A percentile compares a stretch with the other conserved stretches of the same genome.
Conservation (phyloP, 1,140 invertebrate genomes). For the Coelopa frigida region DNA sequence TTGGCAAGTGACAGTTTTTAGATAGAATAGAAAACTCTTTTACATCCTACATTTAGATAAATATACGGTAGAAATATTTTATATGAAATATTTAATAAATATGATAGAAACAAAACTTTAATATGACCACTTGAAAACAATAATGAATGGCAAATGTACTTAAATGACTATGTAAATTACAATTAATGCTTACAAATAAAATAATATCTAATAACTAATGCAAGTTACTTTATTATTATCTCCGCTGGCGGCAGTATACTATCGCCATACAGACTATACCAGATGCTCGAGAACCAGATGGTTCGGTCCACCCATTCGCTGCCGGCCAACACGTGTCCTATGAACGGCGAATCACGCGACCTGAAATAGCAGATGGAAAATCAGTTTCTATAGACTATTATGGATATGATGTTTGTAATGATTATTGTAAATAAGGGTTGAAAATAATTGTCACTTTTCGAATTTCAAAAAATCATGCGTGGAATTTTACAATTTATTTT, state of each 20-base stretch:
- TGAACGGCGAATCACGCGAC: conserved; percentile 66
- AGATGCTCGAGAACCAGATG: conserved; percentile 67
- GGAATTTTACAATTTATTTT: too few relatives aligned
- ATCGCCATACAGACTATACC: conserved; percentile 57
- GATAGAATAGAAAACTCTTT: neutral
- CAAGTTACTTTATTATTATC: conserved; percentile 43
- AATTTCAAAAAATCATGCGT: too few relatives aligned
- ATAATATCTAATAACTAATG: too few relatives aligned
- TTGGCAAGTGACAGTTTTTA: too few relatives aligned
- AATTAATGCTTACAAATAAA: too few relatives aligned
- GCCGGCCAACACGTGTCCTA: conserved; percentile 69
- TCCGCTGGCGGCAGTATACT: conserved; percentile 49
- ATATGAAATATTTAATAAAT: neutral
- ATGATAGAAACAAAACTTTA: too few relatives aligned
- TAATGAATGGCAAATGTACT: too few relatives aligned
- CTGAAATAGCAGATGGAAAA: conserved; percentile 50
- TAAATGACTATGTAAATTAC: too few relatives aligned
- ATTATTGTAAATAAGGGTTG: too few relatives aligned
- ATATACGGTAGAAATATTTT: neutral
- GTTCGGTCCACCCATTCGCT: conserved; percentile 62
- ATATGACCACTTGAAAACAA: too few relatives aligned
- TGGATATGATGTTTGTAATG: too few relatives aligned
- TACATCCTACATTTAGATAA: too few relatives aligned
- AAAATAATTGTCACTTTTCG: neutral
- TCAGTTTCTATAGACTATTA: conserved; percentile 1